A percentile compares a stretch with the other conserved stretches of the same genome.
Evolutionary conservation across 35 echinoderm and acorn worm species (phyloP).

Genomic region (Chiridota heheva): DNA sequence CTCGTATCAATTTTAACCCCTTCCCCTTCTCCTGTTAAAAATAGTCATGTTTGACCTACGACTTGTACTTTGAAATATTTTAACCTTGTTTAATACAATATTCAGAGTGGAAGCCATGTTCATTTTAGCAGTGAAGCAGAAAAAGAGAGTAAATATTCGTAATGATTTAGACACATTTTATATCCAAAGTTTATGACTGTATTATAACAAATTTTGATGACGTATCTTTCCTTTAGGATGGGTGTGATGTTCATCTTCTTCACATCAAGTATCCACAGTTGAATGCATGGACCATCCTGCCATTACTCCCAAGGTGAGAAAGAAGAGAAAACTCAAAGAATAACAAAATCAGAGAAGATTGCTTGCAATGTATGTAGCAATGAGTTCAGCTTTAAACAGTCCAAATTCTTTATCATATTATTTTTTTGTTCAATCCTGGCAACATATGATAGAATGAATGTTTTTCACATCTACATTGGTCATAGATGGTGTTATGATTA

Average conservation of each 20-base stretch:
- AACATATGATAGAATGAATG: neutral
- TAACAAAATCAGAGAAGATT: neutral
- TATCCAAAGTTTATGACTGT: no score
- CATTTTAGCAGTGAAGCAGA: neutral
- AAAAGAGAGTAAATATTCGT: neutral
- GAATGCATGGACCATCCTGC: slow-evolving; percentile 75
- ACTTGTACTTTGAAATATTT: neutral
- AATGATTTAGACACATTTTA: no score
- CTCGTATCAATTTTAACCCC: no score
- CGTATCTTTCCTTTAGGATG: slow-evolving; percentile 32
- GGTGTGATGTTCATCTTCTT: slow-evolving; percentile 56
- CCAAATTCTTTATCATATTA: neutral
- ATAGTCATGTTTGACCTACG: no score
- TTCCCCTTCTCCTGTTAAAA: no score
- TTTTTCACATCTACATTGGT: neutral
- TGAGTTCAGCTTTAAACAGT: neutral
- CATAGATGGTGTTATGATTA: no score
- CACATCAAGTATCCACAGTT: slow-evolving; percentile 53
- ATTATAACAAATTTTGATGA: no score
- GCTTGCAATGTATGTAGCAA: neutral
- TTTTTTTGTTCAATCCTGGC: neutral
- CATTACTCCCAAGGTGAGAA: slow-evolving; percentile 73
- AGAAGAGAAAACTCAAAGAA: neutral
- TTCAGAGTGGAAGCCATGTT: neutral
- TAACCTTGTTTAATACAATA: neutral